phyloP scores from a whole-genome alignment of 2,888 invertebrate species.

The Zaprionus obscuricornis region DNA sequence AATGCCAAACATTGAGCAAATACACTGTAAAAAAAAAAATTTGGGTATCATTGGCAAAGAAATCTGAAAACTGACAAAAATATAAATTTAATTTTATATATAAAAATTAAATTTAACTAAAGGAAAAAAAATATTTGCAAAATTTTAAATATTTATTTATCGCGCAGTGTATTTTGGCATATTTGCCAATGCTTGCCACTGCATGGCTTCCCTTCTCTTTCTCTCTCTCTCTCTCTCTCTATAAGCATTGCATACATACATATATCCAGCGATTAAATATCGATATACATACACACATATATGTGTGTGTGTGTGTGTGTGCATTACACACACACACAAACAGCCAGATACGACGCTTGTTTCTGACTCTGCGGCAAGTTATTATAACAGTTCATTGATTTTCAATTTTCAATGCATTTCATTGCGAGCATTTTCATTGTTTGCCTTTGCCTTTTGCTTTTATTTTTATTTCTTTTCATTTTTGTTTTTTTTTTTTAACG shows the following conservation, averaged over 20 bases:
- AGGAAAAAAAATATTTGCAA: no score
- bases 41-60: no score
- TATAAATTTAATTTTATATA: no score
- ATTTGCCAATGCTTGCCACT: slow-evolving; percentile 25
- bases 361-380: slow-evolving; percentile 71
- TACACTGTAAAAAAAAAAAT: no score
- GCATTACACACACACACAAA: no score
- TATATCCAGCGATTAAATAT: slow-evolving; percentile 35
- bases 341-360: slow-evolving; percentile 38
- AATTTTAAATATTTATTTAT: neutral
- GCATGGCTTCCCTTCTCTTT: no score
- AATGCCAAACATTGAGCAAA: no score
- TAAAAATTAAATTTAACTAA: no score
- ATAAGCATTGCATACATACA: slow-evolving; percentile 35
- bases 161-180: slow-evolving; percentile 27
- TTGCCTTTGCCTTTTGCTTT: slow-evolving; percentile 35
- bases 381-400: slow-evolving; percentile 79
- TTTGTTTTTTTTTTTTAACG: neutral
- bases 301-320: slow-evolving; percentile 3
- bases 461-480: no score
- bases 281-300: neutral
- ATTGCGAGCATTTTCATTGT: slow-evolving; percentile 63
- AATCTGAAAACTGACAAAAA: no score
- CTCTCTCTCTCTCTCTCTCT: no score
- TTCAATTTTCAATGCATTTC: slow-evolving; percentile 75